phyloP scores from a whole-genome alignment of 2,113 vertebrate genomes.

The Catagonus wagneri region DNA sequence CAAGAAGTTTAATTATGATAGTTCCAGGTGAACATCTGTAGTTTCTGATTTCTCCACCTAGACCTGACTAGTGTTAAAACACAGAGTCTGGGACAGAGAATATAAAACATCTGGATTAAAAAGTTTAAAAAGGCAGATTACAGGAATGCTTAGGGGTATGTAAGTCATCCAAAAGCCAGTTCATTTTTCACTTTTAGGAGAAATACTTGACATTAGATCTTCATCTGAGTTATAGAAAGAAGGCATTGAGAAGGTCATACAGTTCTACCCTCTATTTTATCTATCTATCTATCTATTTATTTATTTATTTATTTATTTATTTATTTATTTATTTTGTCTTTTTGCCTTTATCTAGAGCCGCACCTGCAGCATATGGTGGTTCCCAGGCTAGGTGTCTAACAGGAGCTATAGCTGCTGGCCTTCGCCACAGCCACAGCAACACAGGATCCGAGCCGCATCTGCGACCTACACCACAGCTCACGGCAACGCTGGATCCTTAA shows the following conservation, averaged over 20 bases:
- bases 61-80: not conserved
- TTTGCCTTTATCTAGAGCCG: no score
- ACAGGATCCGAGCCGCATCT: no score
- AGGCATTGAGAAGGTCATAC: not conserved
- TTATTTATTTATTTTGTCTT: no score
- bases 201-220: not conserved
- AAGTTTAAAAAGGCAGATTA: not conserved
- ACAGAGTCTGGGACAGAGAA: not conserved
- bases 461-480: no score
- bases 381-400: no score
- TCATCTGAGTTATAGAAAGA: not conserved
- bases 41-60: not conserved
- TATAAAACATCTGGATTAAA: not conserved
- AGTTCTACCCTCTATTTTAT: not conserved
- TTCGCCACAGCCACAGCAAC: no score
- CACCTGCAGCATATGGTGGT: no score
- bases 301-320: no score
- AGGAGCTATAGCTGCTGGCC: no score
- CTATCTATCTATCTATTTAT: no score
- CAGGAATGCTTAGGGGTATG: not conserved
- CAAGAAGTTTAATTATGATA: not conserved
- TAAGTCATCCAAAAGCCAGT: not conserved
- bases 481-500: no score
- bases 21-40: not conserved
- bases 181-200: not conserved